phyloP scores from a whole-genome alignment of 1,140 invertebrate species.

The Ostrea denselamellosa region DNA sequence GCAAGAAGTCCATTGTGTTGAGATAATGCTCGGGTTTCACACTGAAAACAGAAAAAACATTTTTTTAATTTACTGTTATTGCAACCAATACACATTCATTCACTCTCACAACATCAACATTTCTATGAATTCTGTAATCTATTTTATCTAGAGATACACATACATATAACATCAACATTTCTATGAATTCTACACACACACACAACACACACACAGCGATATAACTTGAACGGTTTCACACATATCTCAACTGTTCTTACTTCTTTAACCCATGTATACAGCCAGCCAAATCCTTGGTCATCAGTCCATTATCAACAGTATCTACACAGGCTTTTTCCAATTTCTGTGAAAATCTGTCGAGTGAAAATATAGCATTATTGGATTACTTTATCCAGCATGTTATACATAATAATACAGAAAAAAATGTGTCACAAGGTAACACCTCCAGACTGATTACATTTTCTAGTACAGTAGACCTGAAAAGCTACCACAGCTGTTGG shows the following conservation, averaged over 20 bases:
- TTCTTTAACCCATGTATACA: slow-evolving; percentile 93
- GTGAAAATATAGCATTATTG: slow-evolving; percentile 20
- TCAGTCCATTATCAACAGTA: slow-evolving; percentile 94
- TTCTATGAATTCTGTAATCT: background rate
- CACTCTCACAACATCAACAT: background rate
- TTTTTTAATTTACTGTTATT: background rate
- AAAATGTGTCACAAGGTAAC: background rate
- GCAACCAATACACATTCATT: too few relatives aligned
- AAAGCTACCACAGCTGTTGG: background rate
- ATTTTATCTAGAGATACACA: background rate
- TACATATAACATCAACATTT: background rate
- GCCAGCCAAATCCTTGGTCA: slow-evolving; percentile 99
- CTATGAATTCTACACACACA: background rate
- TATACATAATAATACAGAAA: background rate
- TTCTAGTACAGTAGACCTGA: background rate
- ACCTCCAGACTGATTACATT: background rate
- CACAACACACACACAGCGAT: background rate
- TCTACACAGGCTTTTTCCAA: slow-evolving; percentile 92
- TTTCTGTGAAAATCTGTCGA: slow-evolving; percentile 70
- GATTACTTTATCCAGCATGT: background rate
- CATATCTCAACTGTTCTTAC: slow-evolving; percentile 64
- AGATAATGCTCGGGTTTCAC: slow-evolving; percentile 78
- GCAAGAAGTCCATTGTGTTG: slow-evolving; percentile 79
- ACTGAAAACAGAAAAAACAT: slow-evolving; percentile 68
- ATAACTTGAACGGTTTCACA: background rate